phyloP scores from a whole-genome alignment of 2,888 invertebrate genomes.

The Iphiclides podalirius region DNA sequence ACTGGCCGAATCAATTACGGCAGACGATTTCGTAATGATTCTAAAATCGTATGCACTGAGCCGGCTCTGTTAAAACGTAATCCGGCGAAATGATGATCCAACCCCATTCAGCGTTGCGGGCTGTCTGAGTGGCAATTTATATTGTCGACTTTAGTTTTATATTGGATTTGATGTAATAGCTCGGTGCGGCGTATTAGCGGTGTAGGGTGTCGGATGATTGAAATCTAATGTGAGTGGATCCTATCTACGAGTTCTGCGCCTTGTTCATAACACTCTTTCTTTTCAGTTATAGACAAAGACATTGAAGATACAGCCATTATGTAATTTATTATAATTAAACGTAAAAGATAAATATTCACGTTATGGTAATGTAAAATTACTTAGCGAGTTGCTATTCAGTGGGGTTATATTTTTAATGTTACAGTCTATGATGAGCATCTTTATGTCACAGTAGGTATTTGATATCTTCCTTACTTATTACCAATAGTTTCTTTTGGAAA shows the following conservation, averaged over 20 bases:
- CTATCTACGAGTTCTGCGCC: background rate
- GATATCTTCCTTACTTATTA: too few species aligned
- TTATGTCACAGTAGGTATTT: too few species aligned
- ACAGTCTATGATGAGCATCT: conserved; percentile 18
- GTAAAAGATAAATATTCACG: too few species aligned
- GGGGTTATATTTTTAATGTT: too few species aligned
- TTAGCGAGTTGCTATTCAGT: too few species aligned
- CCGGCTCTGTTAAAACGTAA: conserved; percentile 27
- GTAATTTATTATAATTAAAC: conserved; percentile 1
- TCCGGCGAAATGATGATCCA: conserved; percentile 47
- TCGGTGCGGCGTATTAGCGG: conserved; percentile 39
- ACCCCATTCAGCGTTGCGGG: conserved; percentile 58
- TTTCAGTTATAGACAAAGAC: too few species aligned
- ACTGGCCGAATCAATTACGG: background rate
- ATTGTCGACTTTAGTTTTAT: conserved; percentile 56
- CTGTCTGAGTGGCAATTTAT: conserved; percentile 60
- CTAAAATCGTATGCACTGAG: conserved; percentile 8
- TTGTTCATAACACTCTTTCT: background rate
- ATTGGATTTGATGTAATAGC: conserved; percentile 55
- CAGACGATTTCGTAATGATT: conserved; percentile 6
- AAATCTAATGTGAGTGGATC: conserved; percentile 1
- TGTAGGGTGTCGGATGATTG: conserved; percentile 31
- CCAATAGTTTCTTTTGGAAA: too few species aligned
- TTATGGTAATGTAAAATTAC: too few species aligned
- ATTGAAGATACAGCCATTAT: background rate